Percentiles rank a stretch among this genome's conserved stretches.
Evolutionary conservation across 2,888 invertebrate species (phyloP).

Genomic region (Flexamia atlantica): DNA sequence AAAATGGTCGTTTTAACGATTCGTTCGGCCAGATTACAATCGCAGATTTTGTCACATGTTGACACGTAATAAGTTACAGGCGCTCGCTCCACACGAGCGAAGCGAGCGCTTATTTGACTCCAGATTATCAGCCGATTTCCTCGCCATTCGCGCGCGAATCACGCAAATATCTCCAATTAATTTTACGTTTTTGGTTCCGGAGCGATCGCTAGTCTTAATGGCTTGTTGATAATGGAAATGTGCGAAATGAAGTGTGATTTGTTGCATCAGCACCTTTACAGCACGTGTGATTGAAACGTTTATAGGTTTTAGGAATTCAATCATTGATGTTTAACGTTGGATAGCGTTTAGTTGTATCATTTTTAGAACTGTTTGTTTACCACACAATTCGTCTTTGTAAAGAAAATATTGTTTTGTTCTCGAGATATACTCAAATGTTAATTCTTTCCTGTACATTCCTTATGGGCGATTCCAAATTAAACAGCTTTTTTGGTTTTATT

Average conservation of each 20-base stretch:
- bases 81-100: not conserved
- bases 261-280: not conserved
- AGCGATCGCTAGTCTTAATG: not conserved
- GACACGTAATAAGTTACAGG: conserved; percentile 17
- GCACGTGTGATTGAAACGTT: not conserved
- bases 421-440: no score
- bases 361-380: no score
- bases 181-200: conserved; percentile 51
- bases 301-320: not conserved
- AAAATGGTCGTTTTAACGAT: conserved; percentile 42
- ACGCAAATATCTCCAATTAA: conserved; percentile 29
- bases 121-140: conserved; percentile 41
- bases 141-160: conserved; percentile 24
- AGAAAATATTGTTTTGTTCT: no score
- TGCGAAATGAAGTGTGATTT: conserved; percentile 29
- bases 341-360: no score
- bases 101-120: not conserved
- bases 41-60: conserved; percentile 36
- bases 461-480: no score
- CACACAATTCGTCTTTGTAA: no score
- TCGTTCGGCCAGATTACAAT: conserved; percentile 43
- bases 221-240: conserved; percentile 10
- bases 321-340: no score
- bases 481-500: no score
- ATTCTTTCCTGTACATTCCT: no score